Evolutionary conservation across 2,888 invertebrate species (phyloP), one percentile per base, ranked within the genome.

Genomic region (Caenorhabditis imperialis): DNA sequence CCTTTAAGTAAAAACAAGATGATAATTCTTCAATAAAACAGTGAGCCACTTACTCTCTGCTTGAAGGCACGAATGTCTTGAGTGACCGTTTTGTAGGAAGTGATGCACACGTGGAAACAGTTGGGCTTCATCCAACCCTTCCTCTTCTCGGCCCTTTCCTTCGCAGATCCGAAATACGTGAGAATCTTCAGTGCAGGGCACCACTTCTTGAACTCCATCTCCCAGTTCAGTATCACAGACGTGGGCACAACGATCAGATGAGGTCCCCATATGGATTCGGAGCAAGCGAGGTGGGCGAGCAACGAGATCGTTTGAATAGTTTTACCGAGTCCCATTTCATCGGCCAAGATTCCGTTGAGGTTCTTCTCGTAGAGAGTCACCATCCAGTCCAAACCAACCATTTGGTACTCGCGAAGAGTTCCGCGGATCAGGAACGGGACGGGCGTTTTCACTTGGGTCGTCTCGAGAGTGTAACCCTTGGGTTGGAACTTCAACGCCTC

Each of bases 121-220:
- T 99, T 98, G 3, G 94, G 93, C 90, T 97, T 98, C 14, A 97
- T 96, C 99, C 99, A 99, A 42, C 99, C 91, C 83, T 88, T 88
- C 83, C 91, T 78, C 78, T 91, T 91, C 62, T 88, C 86, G 53
- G 89, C 89, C 35, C 99, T 91, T 89, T 99, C 99, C 89, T 97
- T 97, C 85, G 94, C 94, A 30, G 93, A 93, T 47, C 99, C 99
- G 89, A 96, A 99, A 89, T 99, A 99, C 1, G 98, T 98, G 81
- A 99, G 92, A 87, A 99, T 95, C 91, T 99, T 99, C 89, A 99
- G 96, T 55, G 94, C 95, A 0, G 99, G 99, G 89, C 97, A 98
- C 99, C 99, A 99, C 90, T 98, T 98, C 90, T 99, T 98, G 88
- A 96, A 94, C 90, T 99, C 99, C 94, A 98, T 95, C 91, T 99